phyloP scores from a whole-genome alignment of 1,140 invertebrate species.

The Brachionus manjavacas region DNA sequence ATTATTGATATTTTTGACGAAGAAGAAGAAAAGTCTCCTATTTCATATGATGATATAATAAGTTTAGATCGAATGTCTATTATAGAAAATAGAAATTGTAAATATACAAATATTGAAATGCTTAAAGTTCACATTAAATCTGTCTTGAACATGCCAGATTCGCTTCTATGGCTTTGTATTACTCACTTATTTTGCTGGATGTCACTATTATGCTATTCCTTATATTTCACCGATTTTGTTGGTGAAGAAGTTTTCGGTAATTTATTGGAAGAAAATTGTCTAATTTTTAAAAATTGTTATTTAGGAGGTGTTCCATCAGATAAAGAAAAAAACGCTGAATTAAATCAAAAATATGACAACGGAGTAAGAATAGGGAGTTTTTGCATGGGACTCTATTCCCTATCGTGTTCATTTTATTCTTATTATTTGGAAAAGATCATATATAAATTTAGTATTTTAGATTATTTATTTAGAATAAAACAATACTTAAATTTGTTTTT shows the following conservation, averaged over 20 bases:
- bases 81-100: not conserved
- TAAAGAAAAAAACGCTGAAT: constrained; percentile 61
- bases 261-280: constrained; percentile 65
- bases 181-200: constrained; percentile 96
- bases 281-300: not conserved
- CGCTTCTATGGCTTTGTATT: constrained; percentile 76
- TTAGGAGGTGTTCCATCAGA: constrained; percentile 60
- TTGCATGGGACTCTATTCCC: constrained; percentile 91
- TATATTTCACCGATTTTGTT: constrained; percentile 95
- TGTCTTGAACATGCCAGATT: constrained; percentile 79
- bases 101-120: constrained; percentile 47
- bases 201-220: constrained; percentile 89
- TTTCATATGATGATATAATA: not conserved
- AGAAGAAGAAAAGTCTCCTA: not conserved
- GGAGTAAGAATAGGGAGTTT: constrained; percentile 89
- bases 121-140: constrained; percentile 73
- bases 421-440: constrained; percentile 80
- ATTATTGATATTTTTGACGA: not conserved
- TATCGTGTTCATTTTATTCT: constrained; percentile 86
- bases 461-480: no score
- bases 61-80: not conserved
- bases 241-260: constrained; percentile 90
- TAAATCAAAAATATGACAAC: constrained; percentile 70
- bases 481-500: constrained; percentile 13
- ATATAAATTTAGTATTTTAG: constrained; percentile 65